A percentile compares a stretch with the other conserved stretches of the same genome.
phyloP scores from a whole-genome alignment of 2,888 invertebrate species.

The Sarcophaga rosellei region DNA sequence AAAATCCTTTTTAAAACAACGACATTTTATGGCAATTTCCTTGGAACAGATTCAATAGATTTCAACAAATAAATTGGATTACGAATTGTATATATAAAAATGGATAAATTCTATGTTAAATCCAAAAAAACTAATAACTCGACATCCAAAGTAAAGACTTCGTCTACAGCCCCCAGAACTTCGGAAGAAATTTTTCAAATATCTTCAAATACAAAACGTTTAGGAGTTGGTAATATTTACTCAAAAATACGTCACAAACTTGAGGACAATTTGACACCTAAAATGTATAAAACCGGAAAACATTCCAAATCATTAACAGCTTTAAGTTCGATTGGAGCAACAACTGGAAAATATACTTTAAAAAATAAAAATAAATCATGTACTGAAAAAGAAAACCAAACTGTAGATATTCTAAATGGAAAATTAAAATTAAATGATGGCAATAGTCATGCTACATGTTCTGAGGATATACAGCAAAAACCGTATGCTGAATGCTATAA shows the following conservation, averaged over 20 bases:
- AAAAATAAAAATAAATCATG: slow-evolving; percentile 24
- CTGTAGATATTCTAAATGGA: background rate
- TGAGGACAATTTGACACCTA: slow-evolving; percentile 80
- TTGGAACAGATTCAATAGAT: too few species aligned
- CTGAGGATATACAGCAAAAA: background rate
- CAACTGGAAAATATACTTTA: slow-evolving; percentile 66
- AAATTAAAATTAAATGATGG: background rate
- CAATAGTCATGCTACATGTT: background rate
- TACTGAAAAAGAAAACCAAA: background rate
- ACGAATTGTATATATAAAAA: slow-evolving; percentile 13
- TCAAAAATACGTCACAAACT: slow-evolving; percentile 80
- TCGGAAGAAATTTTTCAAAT: slow-evolving; percentile 52
- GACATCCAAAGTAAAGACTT: background rate
- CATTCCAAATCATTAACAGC: slow-evolving; percentile 77
- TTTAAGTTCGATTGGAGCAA: slow-evolving; percentile 71
- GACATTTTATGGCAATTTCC: too few species aligned
- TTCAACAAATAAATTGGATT: background rate
- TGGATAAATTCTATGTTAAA: slow-evolving; percentile 67
- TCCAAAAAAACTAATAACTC: slow-evolving; percentile 44
- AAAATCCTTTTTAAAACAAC: too few species aligned
- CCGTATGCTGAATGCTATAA: slow-evolving; percentile 38
- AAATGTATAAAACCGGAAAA: slow-evolving; percentile 77
- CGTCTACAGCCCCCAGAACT: slow-evolving; percentile 24
- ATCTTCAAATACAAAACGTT: slow-evolving; percentile 32
- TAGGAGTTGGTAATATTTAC: slow-evolving; percentile 77